Evolutionary conservation across 2,113 vertebrate species (phyloP).

Genomic region (Rhinoderma darwinii): DNA sequence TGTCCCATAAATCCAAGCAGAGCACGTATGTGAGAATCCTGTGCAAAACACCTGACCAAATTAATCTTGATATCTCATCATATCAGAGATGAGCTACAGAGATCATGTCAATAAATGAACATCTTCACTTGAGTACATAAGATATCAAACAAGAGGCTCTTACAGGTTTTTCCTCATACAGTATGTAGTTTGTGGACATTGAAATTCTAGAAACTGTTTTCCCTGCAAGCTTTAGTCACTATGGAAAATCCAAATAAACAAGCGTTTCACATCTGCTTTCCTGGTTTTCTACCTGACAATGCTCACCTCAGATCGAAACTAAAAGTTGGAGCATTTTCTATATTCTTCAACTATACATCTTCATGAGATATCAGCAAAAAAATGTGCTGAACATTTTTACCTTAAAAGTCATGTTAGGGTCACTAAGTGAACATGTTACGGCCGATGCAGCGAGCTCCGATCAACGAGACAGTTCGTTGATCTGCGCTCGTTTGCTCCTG

Average conservation of each 20-base stretch:
- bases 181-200: constrained; percentile 24
- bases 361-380: no score
- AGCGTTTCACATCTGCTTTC: neutral
- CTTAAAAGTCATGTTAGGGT: no score
- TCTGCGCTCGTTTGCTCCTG: no score
- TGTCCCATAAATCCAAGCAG: neutral
- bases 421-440: no score
- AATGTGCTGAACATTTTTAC: no score
- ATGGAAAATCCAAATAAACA: constrained; percentile 22
- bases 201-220: constrained; percentile 24
- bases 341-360: no score
- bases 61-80: constrained; percentile 10
- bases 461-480: no score
- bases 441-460: no score
- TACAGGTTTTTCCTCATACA: constrained; percentile 13
- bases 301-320: no score
- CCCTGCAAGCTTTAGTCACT: constrained; percentile 15
- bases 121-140: neutral
- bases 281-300: neutral
- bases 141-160: neutral
- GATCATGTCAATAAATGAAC: neutral
- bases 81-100: neutral
- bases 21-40: neutral
- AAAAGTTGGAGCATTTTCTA: no score
- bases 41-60: neutral